Percentiles rank a stretch among this genome's conserved stretches.
Conservation (phyloP, 2,888 invertebrate species). For the Drosophila crucigera region DNA sequence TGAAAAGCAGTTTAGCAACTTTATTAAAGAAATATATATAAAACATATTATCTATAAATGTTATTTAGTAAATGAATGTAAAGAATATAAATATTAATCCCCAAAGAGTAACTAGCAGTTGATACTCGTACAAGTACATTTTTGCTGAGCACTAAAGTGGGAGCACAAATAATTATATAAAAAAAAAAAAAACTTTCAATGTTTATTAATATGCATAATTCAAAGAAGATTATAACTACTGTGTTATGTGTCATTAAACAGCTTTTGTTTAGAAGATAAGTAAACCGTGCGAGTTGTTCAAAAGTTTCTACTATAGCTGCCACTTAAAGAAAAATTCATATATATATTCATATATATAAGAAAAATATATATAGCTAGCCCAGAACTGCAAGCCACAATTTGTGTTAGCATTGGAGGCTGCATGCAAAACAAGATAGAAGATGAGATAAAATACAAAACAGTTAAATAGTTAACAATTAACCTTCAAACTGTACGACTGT, state of each 20-base stretch:
- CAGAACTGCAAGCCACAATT: slow-evolving; percentile 32
- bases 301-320: slow-evolving; percentile 32
- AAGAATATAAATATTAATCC: slow-evolving; percentile 29
- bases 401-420: slow-evolving; percentile 74
- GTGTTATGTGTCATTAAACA: slow-evolving; percentile 53
- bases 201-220: slow-evolving; percentile 36
- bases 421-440: slow-evolving; percentile 58
- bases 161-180: slow-evolving; percentile 24
- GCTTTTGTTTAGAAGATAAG: slow-evolving; percentile 55
- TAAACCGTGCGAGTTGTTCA: slow-evolving; percentile 34
- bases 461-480: slow-evolving; percentile 10
- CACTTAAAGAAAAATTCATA: neutral
- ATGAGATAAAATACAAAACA: neutral
- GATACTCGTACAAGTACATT: slow-evolving; percentile 38
- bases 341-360: neutral
- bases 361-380: neutral
- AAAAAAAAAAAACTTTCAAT: slow-evolving; percentile 18
- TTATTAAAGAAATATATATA: slow-evolving; percentile 18
- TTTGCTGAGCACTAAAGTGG: slow-evolving; percentile 67
- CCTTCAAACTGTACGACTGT: slow-evolving; percentile 7
- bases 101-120: slow-evolving; percentile 20
- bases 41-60: slow-evolving; percentile 34
- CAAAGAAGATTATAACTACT: slow-evolving; percentile 34
- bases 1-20: slow-evolving; percentile 34
- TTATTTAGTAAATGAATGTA: slow-evolving; percentile 41